phyloP scores from a whole-genome alignment of 2,888 invertebrate genomes.

The Athalia circularis region DNA sequence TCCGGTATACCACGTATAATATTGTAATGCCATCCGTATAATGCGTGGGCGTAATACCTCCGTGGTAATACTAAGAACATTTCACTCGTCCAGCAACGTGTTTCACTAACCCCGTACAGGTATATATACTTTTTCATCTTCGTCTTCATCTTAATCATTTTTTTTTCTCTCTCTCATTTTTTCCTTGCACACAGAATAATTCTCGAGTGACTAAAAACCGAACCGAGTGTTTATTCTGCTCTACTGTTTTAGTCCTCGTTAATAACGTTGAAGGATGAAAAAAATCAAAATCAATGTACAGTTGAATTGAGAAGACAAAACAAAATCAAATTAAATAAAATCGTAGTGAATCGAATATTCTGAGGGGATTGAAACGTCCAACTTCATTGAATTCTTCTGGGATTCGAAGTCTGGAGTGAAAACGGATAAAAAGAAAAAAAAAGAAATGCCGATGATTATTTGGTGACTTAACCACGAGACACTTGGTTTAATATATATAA shows the following conservation, averaged over 20 bases:
- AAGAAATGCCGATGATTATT: slow-evolving; percentile 9
- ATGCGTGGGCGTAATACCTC: no score
- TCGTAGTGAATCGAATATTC: neutral
- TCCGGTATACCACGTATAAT: neutral
- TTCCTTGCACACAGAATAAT: no score
- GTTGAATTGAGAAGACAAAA: neutral
- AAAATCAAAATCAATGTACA: neutral
- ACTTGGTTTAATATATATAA: slow-evolving; percentile 33
- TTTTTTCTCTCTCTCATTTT: no score
- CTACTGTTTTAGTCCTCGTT: no score
- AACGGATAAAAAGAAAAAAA: neutral
- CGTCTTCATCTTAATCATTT: no score
- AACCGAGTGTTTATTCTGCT: no score
- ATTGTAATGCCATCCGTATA: neutral
- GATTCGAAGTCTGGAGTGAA: neutral
- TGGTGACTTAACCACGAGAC: neutral
- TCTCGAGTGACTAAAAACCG: no score
- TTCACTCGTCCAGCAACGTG: no score
- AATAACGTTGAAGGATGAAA: no score
- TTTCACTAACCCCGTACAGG: no score
- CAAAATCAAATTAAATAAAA: neutral
- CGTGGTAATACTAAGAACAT: no score
- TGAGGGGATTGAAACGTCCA: slow-evolving; percentile 22
- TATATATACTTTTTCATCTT: no score
- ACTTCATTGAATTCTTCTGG: slow-evolving; percentile 3